Evolutionary conservation across 2,797 vertebrate species (phyloP).

Genomic region (Ceyx erithaca): DNA sequence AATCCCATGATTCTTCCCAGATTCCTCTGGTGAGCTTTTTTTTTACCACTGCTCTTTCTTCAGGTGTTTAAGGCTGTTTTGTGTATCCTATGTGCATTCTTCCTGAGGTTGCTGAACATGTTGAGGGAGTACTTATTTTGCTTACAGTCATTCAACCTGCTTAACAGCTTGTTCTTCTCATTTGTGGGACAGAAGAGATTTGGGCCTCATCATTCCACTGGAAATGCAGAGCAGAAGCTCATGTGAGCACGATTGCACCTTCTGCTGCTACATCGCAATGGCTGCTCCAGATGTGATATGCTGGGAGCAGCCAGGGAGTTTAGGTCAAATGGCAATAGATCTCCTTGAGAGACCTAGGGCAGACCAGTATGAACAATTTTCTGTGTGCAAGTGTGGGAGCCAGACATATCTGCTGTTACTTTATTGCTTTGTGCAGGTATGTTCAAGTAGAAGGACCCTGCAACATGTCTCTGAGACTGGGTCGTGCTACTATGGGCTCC

Average conservation of each 20-base stretch:
- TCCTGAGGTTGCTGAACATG: slow-evolving; percentile 48
- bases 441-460: background rate
- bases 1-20: background rate
- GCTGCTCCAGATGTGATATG: background rate
- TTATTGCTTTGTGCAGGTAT: background rate
- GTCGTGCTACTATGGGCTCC: background rate
- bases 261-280: background rate
- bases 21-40: background rate
- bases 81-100: background rate
- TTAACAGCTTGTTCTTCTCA: slow-evolving; percentile 29
- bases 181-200: slow-evolving; percentile 7
- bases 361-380: background rate
- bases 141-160: slow-evolving; percentile 61
- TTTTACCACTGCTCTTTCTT: background rate
- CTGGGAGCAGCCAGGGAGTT: background rate
- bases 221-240: background rate
- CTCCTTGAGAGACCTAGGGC: background rate
- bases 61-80: background rate
- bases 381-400: background rate
- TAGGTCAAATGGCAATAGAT: background rate
- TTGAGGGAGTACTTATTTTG: slow-evolving; percentile 58
- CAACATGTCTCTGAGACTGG: background rate
- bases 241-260: background rate
- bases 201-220: background rate
- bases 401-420: background rate